Conservation (phyloP, 2,888 invertebrate species). For the Leucozona laternaria region DNA sequence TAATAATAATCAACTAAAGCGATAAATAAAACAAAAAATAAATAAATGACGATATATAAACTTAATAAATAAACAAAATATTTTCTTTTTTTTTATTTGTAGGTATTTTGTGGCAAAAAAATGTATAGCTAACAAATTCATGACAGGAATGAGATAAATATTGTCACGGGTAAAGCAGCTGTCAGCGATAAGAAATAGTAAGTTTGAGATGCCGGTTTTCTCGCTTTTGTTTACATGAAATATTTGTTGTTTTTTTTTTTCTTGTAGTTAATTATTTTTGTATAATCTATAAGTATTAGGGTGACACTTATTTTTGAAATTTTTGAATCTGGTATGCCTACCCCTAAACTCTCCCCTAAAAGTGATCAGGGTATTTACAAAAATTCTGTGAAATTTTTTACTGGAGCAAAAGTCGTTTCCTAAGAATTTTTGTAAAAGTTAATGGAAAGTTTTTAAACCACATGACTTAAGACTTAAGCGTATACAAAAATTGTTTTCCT, state of each 20-base stretch:
- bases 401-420: too few species aligned
- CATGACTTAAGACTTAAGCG: too few species aligned
- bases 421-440: too few species aligned
- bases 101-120: slow-evolving; percentile 8
- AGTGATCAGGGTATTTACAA: too few species aligned
- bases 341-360: too few species aligned
- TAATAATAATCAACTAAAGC: slow-evolving; percentile 33
- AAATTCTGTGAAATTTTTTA: too few species aligned
- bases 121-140: slow-evolving; percentile 16
- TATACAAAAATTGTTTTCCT: too few species aligned
- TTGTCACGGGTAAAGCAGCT: slow-evolving; percentile 34
- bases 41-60: slow-evolving; percentile 12
- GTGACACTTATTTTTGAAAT: too few species aligned
- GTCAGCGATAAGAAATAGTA: slow-evolving; percentile 40
- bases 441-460: too few species aligned
- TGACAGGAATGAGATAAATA: slow-evolving; percentile 33
- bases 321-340: too few species aligned
- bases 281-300: neutral
- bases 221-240: slow-evolving; percentile 17
- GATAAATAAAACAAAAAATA: slow-evolving; percentile 14
- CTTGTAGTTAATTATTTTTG: neutral
- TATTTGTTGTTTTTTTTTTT: neutral
- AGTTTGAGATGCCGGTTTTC: slow-evolving; percentile 9
- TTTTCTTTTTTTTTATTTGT: neutral
- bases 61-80: slow-evolving; percentile 36